Conservation (phyloP, 30 jellyfish, hydroid and myxozoan genomes). For the Cassiopea andromeda region DNA sequence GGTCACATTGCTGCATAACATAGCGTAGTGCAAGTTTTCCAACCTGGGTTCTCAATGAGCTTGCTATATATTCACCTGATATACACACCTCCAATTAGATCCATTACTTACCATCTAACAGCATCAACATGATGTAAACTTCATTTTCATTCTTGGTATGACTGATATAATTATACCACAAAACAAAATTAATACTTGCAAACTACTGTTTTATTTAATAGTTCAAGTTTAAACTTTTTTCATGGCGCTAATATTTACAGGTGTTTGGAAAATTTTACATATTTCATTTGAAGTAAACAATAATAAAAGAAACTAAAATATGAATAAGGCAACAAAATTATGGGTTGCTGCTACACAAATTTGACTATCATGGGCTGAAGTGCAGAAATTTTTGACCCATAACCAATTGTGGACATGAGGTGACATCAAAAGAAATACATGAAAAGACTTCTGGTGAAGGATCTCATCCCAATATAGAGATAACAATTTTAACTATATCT, state of each 20-base stretch:
- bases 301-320: not conserved
- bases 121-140: conserved; percentile 55
- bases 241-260: not conserved
- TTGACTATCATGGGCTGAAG: not conserved
- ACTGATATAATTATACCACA: conserved; percentile 70
- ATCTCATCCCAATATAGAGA: no score
- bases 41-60: not conserved
- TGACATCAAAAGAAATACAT: no score
- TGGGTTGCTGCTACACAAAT: not conserved
- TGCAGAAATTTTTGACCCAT: not conserved
- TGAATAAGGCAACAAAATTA: not conserved
- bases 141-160: conserved; percentile 50
- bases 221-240: not conserved
- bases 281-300: not conserved
- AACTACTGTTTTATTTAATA: not conserved
- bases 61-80: not conserved
- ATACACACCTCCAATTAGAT: conserved; percentile 59
- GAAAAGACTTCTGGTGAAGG: no score
- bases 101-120: conserved; percentile 27
- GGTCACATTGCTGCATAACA: no score
- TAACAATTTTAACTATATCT: no score
- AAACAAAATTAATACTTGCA: conserved; percentile 41
- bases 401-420: no score
- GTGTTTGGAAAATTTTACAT: not conserved
- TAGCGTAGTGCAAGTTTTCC: no score